phyloP scores from a whole-genome alignment of 2,888 invertebrate genomes.

The Camptogramma bilineatum region DNA sequence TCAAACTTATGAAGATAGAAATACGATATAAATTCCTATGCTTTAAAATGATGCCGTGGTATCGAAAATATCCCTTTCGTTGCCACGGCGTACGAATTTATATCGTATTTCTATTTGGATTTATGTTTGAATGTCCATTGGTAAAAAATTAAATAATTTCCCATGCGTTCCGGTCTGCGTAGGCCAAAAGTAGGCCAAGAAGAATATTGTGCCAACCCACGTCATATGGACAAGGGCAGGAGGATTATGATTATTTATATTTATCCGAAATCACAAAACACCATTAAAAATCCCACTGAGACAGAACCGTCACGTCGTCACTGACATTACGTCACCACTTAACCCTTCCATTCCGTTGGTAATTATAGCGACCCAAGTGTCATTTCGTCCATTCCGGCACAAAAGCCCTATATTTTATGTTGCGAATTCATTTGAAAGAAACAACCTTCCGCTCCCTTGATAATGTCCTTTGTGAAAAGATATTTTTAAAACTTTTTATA shows the following conservation, averaged over 20 bases:
- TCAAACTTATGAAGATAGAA: too few species aligned
- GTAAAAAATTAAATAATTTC: too few species aligned
- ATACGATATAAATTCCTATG: too few species aligned
- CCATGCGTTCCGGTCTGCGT: too few species aligned
- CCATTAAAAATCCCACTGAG: slow-evolving; percentile 20
- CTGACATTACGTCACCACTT: slow-evolving; percentile 35
- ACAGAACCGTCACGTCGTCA: slow-evolving; percentile 26
- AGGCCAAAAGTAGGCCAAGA: too few species aligned
- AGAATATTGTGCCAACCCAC: too few species aligned
- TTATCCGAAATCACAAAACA: slow-evolving; percentile 16
- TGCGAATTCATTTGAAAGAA: slow-evolving; percentile 34
- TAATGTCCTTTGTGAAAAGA: slow-evolving; percentile 9
- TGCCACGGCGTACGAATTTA: too few species aligned
- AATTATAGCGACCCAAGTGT: slow-evolving; percentile 37
- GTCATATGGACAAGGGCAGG: too few species aligned
- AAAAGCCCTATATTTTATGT: slow-evolving; percentile 41
- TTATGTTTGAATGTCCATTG: too few species aligned
- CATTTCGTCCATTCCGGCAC: slow-evolving; percentile 33
- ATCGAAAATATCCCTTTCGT: too few species aligned
- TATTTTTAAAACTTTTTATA: not conserved
- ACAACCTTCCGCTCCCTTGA: slow-evolving; percentile 3
- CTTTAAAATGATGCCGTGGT: too few species aligned
- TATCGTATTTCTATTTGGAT: too few species aligned
- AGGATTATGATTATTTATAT: not conserved
- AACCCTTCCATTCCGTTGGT: slow-evolving; percentile 40